Conservation (phyloP, 64 coral and sea anemone species). For the Pocillopora damicornis region DNA sequence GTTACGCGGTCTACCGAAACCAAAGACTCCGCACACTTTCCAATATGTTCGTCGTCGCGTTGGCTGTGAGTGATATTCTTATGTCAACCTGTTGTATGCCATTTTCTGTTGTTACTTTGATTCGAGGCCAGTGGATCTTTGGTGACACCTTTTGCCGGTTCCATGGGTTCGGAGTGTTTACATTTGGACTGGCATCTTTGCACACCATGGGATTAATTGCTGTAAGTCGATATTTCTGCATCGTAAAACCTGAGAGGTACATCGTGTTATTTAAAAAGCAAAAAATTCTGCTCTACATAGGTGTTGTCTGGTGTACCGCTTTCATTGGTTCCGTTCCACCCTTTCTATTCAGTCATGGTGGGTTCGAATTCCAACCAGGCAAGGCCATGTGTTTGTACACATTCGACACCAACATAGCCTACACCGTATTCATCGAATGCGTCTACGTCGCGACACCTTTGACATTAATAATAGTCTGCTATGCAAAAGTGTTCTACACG, state of each 20-base stretch:
- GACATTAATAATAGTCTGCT: constrained; percentile 32
- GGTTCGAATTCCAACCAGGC: constrained; percentile 57
- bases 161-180: constrained; percentile 56
- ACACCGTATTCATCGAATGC: constrained; percentile 52
- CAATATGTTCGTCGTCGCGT: constrained; percentile 34
- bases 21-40: constrained; percentile 29
- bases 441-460: constrained; percentile 30
- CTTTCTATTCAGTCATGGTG: constrained; percentile 15
- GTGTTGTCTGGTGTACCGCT: constrained; percentile 27
- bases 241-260: constrained; percentile 46
- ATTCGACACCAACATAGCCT: constrained; percentile 55
- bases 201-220: constrained; percentile 50
- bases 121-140: constrained; percentile 51
- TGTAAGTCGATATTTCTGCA: constrained; percentile 56
- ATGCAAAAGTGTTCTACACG: constrained; percentile 29
- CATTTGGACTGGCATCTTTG: constrained; percentile 32
- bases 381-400: constrained; percentile 67
- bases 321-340: constrained; percentile 48
- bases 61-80: constrained; percentile 31
- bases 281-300: constrained; percentile 32
- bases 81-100: constrained; percentile 54
- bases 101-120: constrained; percentile 35
- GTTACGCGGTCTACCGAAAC: constrained; percentile 23
- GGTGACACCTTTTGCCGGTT: constrained; percentile 28
- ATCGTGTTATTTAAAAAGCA: constrained; percentile 23